Evolutionary conservation across 2,797 vertebrate species (phyloP).

Genomic region (Triplophysa bombifrons): DNA sequence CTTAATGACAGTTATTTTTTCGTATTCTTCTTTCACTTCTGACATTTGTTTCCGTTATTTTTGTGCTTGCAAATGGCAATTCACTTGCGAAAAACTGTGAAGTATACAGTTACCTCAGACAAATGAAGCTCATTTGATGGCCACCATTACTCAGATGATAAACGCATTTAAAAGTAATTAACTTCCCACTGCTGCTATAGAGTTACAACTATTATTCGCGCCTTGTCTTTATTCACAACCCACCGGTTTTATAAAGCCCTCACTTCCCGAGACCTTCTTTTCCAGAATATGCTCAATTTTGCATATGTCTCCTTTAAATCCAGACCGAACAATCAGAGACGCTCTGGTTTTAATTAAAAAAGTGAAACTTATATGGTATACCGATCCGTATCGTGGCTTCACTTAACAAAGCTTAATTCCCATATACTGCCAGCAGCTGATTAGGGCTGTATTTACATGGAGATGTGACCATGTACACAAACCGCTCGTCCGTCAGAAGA

Average conservation of each 20-base stretch:
- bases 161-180: slow-evolving; percentile 40
- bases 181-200: slow-evolving; percentile 20
- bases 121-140: slow-evolving; percentile 26
- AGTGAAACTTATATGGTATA: slow-evolving; percentile 34
- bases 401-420: slow-evolving; percentile 23
- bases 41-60: slow-evolving; percentile 1
- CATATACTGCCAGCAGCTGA: slow-evolving; percentile 18
- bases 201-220: not conserved
- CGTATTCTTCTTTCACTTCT: not conserved
- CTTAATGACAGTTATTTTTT: not conserved
- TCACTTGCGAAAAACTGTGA: slow-evolving; percentile 24
- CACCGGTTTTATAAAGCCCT: slow-evolving; percentile 3
- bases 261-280: not conserved
- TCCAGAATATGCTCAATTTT: slow-evolving; percentile 12
- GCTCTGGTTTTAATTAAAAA: slow-evolving; percentile 29
- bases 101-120: slow-evolving; percentile 46
- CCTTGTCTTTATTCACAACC: not conserved
- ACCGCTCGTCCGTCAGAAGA: slow-evolving; percentile 28
- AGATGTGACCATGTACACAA: slow-evolving; percentile 30
- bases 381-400: slow-evolving; percentile 20
- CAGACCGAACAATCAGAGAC: slow-evolving; percentile 2
- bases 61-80: not conserved
- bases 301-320: not conserved
- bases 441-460: slow-evolving; percentile 38
- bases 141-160: slow-evolving; percentile 29